A percentile compares a stretch with the other conserved stretches of the same genome.
These are phyloP conservation scores for Sus scrofa DNA, from an alignment of 2,113 vertebrate species.

Conservation along the genomic window DNA sequence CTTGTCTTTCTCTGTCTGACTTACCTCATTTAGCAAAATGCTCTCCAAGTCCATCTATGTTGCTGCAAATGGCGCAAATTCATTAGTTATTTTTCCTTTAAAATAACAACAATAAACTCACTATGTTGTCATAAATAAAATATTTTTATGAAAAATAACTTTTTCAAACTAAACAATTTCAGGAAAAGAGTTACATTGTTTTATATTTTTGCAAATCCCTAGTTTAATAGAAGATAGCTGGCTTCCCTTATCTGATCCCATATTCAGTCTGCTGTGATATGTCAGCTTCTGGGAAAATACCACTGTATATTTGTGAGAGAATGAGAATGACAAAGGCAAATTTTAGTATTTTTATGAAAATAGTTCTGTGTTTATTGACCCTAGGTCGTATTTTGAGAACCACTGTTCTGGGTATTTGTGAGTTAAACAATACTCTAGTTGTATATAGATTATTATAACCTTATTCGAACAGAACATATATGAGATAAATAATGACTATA, in stretches of 20 bases:
- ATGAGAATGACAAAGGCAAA: background rate
- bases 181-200: slow-evolving; percentile 8
- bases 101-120: background rate
- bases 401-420: background rate
- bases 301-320: background rate
- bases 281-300: background rate
- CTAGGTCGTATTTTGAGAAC: background rate
- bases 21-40: no score
- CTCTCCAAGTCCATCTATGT: no score
- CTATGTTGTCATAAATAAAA: background rate
- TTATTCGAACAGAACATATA: slow-evolving; percentile 18
- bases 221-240: background rate
- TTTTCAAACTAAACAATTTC: background rate
- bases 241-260: background rate
- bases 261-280: background rate
- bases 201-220: slow-evolving; percentile 34
- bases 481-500: slow-evolving; percentile 1
- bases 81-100: background rate
- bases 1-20: no score
- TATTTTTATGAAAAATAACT: slow-evolving; percentile 17
- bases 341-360: slow-evolving; percentile 3
- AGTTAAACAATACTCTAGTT: slow-evolving; percentile 8
- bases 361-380: slow-evolving; percentile 19
- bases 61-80: no score
- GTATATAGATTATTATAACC: background rate